Conservation (phyloP, 2,888 invertebrate species). For the Ptychoptera albimana region DNA sequence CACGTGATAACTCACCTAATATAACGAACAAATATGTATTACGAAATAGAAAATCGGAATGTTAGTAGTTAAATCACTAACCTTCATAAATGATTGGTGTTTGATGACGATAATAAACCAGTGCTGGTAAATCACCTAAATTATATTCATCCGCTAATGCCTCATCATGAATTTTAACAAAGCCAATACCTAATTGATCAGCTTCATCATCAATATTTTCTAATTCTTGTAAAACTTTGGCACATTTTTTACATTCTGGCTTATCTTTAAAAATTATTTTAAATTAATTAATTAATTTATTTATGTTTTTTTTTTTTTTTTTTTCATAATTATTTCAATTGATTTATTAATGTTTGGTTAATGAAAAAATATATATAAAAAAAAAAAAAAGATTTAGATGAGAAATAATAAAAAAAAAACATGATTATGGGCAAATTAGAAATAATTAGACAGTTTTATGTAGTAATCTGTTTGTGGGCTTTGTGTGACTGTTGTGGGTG, state of each 20-base stretch:
- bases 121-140: slow-evolving; percentile 69
- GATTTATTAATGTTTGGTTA: too few relatives aligned
- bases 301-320: too few relatives aligned
- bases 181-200: slow-evolving; percentile 84
- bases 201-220: slow-evolving; percentile 93
- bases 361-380: too few relatives aligned
- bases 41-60: not conserved
- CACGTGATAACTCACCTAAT: slow-evolving; percentile 69
- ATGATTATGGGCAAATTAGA: too few relatives aligned
- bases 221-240: slow-evolving; percentile 76
- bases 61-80: slow-evolving; percentile 21
- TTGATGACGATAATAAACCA: slow-evolving; percentile 87
- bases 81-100: slow-evolving; percentile 91
- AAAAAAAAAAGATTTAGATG: too few relatives aligned
- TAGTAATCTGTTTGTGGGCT: too few relatives aligned
- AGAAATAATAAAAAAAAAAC: too few relatives aligned
- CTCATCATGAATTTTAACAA: slow-evolving; percentile 88
- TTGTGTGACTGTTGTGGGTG: too few relatives aligned
- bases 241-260: slow-evolving; percentile 82
- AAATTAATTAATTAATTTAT: too few relatives aligned
- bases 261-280: slow-evolving; percentile 55
- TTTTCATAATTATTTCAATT: too few relatives aligned
- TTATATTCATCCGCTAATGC: slow-evolving; percentile 84
- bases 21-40: slow-evolving; percentile 1
- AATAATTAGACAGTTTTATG: too few relatives aligned